Evolutionary conservation across 2,797 vertebrate species (phyloP).

Genomic region (Trachurus trachurus): DNA sequence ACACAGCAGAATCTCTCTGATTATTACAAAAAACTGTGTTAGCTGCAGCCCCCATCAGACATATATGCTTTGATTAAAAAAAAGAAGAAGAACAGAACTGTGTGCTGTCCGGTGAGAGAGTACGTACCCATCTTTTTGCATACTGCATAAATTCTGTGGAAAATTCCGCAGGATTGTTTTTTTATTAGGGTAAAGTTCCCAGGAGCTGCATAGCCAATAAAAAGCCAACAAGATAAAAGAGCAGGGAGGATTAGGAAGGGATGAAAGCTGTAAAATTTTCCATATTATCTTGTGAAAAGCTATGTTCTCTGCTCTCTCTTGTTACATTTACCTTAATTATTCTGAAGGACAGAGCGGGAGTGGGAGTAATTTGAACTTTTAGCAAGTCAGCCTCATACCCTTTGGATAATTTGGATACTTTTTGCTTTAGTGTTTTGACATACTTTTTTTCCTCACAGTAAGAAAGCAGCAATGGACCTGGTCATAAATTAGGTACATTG

Average conservation of each 20-base stretch:
- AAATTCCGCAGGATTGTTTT: slow-evolving; percentile 88
- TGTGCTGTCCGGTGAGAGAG: slow-evolving; percentile 62
- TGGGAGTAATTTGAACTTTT: slow-evolving; percentile 72
- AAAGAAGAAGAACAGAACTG: slow-evolving; percentile 59
- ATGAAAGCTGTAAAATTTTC: slow-evolving; percentile 89
- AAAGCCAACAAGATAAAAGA: slow-evolving; percentile 90
- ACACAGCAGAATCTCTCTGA: slow-evolving; percentile 35
- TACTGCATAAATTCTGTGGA: slow-evolving; percentile 85
- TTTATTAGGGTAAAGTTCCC: slow-evolving; percentile 90
- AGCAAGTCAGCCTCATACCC: slow-evolving; percentile 52
- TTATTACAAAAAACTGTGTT: slow-evolving; percentile 32
- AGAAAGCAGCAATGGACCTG: slow-evolving; percentile 38
- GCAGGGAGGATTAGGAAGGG: slow-evolving; percentile 85
- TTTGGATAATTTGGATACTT: slow-evolving; percentile 54
- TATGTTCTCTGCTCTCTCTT: slow-evolving; percentile 81
- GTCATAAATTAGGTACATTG: slow-evolving; percentile 73
- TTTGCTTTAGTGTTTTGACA: slow-evolving; percentile 60
- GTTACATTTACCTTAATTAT: slow-evolving; percentile 84
- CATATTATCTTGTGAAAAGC: slow-evolving; percentile 89
- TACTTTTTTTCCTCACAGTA: slow-evolving; percentile 49
- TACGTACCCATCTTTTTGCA: slow-evolving; percentile 80
- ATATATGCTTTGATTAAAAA: slow-evolving; percentile 60
- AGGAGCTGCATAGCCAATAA: slow-evolving; percentile 89
- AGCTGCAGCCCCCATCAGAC: slow-evolving; percentile 11
- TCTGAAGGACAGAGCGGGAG: slow-evolving; percentile 75